Conservation (phyloP, 2,888 invertebrate species). For the Melanostoma scalare region DNA sequence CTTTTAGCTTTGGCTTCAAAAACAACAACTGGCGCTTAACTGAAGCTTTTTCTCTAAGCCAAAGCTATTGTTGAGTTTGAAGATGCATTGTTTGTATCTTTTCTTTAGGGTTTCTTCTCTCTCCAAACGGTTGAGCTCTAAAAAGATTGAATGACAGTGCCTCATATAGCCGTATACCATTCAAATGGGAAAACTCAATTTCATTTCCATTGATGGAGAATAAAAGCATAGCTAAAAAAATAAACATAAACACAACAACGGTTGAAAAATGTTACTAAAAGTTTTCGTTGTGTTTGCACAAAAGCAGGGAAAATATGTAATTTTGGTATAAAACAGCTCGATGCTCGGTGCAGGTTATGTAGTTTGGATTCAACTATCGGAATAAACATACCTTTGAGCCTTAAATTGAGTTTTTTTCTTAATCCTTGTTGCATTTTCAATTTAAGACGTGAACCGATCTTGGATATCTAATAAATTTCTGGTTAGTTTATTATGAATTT, state of each 20-base stretch:
- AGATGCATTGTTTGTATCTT: conserved; percentile 56
- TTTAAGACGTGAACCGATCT: neutral
- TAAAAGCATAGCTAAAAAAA: conserved; percentile 74
- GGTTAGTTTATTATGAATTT: neutral
- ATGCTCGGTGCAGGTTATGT: conserved; percentile 76
- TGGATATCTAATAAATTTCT: conserved; percentile 10
- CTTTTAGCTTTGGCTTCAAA: conserved; percentile 5
- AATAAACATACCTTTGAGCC: conserved; percentile 59
- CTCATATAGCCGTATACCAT: conserved; percentile 10
- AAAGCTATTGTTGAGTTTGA: conserved; percentile 55
- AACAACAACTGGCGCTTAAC: neutral
- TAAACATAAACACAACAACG: conserved; percentile 72
- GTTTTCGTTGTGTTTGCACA: conserved; percentile 46
- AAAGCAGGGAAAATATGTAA: conserved; percentile 70
- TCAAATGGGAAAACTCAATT: conserved; percentile 45
- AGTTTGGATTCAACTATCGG: conserved; percentile 79
- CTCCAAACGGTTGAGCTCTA: conserved; percentile 42
- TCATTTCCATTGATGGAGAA: conserved; percentile 33
- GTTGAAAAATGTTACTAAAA: conserved; percentile 51
- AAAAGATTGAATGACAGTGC: conserved; percentile 19
- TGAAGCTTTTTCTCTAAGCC: conserved; percentile 23
- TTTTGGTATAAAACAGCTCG: conserved; percentile 80
- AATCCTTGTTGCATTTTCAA: conserved; percentile 18
- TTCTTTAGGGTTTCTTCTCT: conserved; percentile 36
- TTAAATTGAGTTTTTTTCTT: conserved; percentile 10